Evolutionary conservation across 1,140 invertebrate species (phyloP), one percentile per base, ranked within the genome.

Genomic region (Heliconius congener): DNA sequence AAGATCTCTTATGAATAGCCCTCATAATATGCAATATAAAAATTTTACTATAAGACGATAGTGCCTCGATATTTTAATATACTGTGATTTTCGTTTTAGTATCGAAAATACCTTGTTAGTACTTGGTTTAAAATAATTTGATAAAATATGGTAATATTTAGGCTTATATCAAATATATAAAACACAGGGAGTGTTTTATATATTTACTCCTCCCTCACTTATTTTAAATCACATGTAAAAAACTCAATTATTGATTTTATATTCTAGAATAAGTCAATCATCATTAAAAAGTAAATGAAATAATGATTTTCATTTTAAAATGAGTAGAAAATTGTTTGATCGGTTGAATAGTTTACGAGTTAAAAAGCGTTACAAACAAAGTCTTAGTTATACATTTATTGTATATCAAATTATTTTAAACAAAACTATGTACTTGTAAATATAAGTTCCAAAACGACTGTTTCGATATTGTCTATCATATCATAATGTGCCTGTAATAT

Each of bases 1-100:
- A 50, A 80, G 84, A 85, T 82, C 74, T 84, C 81, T 85, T 86
- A 82, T 52, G 42, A 77, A 30, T 76, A 72, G 71, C 71, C 71
- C 71, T 72, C 73, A 23, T 66, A 13, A 23, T 55, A 81, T 66
- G 73, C 70, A 78, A 76, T 78, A 75, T 72, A 75, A 71, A 27
- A 60, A 78, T 6, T 76, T 60, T 71, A 71, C 1, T 76, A 72
- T 76, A 75, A 75, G 73, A 81, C 70, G 52, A 77, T 76, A 77
- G 52, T 81, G 79, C 66, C 60, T 79, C 72, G 34, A 55, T 71
- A 37, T 76, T 76, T 50, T 76, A 80, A 79, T 83, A 70, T 80
- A 89, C 90, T 91, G 90, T 91, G 90, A 91, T 91, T 90, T 89
- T 90, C 83, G 86, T 89, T 78, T 91, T 84, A 87, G 86, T 85